Conservation (phyloP, 2,888 invertebrate species). For the Podotricha telesiphe region DNA sequence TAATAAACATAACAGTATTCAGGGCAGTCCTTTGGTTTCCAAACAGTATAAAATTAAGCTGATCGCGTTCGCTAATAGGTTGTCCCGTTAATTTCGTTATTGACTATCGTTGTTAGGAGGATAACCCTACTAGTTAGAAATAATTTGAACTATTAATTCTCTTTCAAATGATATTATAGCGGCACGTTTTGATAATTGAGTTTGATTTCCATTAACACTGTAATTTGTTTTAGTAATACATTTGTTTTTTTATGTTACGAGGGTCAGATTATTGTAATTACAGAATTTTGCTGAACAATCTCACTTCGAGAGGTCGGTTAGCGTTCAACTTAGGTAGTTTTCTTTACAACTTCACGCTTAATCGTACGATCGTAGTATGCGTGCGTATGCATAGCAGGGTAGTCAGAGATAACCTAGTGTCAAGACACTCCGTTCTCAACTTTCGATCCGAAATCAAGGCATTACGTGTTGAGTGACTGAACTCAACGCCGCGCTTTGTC, state of each 20-base stretch:
- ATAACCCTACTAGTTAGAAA: conserved; percentile 36
- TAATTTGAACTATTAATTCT: conserved; percentile 37
- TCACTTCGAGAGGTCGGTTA: background rate
- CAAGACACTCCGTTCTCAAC: no score
- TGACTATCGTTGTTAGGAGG: conserved; percentile 38
- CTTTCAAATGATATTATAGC: conserved; percentile 30
- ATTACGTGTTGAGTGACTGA: no score
- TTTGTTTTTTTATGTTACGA: conserved; percentile 3
- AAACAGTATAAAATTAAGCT: conserved; percentile 9
- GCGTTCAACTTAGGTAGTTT: background rate
- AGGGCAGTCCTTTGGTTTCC: background rate
- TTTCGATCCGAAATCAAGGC: no score
- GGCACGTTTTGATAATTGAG: conserved; percentile 26
- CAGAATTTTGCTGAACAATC: background rate
- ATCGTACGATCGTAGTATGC: no score
- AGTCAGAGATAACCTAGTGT: no score
- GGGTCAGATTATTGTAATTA: conserved; percentile 2
- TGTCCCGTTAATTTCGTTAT: conserved; percentile 32
- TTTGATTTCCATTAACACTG: conserved; percentile 18
- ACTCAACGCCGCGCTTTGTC: no score
- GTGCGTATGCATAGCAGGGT: no score
- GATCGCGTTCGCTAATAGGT: conserved; percentile 5
- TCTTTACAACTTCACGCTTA: no score
- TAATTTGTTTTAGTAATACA: conserved; percentile 13
- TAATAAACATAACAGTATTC: background rate